A percentile compares a stretch with the other conserved stretches of the same genome.
phyloP scores from a whole-genome alignment of 2,888 invertebrate genomes.

The Caprella mutica region DNA sequence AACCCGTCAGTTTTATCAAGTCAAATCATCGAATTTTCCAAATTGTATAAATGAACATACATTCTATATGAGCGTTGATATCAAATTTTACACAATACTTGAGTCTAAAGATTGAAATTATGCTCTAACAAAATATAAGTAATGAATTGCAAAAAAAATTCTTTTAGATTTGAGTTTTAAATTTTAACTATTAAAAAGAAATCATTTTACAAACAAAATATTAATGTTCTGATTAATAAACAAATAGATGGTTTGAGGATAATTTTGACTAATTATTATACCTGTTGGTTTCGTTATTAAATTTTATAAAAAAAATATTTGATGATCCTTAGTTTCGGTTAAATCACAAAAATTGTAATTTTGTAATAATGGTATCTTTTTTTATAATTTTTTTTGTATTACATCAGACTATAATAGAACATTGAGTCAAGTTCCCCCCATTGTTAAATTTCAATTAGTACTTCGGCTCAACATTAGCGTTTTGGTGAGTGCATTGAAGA shows the following conservation, averaged over 20 bases:
- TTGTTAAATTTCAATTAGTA: not conserved
- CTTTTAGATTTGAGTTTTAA: not conserved
- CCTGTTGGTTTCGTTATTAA: no score
- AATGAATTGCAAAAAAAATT: not conserved
- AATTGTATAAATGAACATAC: no score
- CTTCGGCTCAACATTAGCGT: not conserved
- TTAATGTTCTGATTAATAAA: not conserved
- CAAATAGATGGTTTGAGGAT: not conserved
- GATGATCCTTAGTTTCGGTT: no score
- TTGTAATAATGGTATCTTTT: no score
- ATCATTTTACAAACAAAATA: not conserved
- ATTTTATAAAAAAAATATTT: no score
- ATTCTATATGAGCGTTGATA: no score
- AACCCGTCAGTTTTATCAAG: no score
- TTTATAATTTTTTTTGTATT: not conserved
- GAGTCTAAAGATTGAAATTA: no score
- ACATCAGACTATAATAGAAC: not conserved
- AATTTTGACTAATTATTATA: not conserved
- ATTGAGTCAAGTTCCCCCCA: not conserved
- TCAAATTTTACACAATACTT: no score
- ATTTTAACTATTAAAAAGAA: not conserved
- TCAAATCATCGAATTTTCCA: no score
- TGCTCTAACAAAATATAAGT: not conserved
- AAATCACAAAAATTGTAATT: no score
- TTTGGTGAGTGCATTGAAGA: not conserved